A percentile compares a stretch with the other conserved stretches of the same genome.
Conservation (phyloP, 1,140 invertebrate species). For the Dendroctonus valens region DNA sequence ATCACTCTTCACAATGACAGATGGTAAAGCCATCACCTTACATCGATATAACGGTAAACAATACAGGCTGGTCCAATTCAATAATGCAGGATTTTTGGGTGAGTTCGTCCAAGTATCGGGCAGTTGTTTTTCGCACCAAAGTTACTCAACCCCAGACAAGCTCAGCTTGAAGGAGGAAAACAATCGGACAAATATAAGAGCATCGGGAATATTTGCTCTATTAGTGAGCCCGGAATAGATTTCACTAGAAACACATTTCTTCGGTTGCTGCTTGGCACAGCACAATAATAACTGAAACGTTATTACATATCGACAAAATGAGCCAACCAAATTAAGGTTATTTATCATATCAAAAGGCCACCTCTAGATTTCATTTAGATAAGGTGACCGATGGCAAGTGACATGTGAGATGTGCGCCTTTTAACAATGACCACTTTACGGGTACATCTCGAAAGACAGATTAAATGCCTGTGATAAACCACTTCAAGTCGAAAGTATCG, state of each 20-base stretch:
- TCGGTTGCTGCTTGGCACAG: too few species aligned
- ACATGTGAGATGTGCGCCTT: slow-evolving; percentile 18
- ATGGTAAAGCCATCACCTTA: neutral
- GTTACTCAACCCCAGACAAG: too few species aligned
- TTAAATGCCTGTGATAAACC: slow-evolving; percentile 19
- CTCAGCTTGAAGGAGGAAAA: too few species aligned
- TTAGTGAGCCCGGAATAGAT: too few species aligned
- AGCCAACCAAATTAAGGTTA: slow-evolving; percentile 6
- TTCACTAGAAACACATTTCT: too few species aligned
- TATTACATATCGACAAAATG: neutral
- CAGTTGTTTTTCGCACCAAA: too few species aligned
- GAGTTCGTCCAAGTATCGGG: too few species aligned
- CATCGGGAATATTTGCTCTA: too few species aligned
- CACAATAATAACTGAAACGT: neutral
- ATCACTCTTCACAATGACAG: slow-evolving; percentile 14
- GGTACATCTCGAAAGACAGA: slow-evolving; percentile 15
- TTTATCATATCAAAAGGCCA: slow-evolving; percentile 18
- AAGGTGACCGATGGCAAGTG: slow-evolving; percentile 10
- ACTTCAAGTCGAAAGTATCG: neutral
- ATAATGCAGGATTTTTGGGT: too few species aligned
- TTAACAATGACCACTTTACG: slow-evolving; percentile 20
- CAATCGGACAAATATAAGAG: too few species aligned
- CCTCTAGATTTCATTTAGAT: slow-evolving; percentile 20
- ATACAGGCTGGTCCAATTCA: neutral
- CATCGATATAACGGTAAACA: slow-evolving; percentile 7